These are phyloP conservation scores for Malthinus seriepunctatus DNA, from an alignment of 2,888 invertebrate species.

Conservation along the genomic window DNA sequence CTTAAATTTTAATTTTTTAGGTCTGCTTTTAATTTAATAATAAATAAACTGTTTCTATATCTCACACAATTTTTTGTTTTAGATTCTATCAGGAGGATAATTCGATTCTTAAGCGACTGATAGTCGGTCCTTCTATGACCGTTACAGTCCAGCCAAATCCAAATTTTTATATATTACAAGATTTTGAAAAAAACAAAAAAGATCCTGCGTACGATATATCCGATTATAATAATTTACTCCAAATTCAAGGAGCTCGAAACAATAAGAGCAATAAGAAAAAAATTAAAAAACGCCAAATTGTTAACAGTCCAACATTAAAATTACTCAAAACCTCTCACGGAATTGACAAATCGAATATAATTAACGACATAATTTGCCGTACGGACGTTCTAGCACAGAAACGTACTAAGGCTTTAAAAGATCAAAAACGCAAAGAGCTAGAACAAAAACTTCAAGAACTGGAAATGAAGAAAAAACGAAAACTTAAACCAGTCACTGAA, in stretches of 20 bases:
- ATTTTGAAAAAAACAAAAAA: background rate
- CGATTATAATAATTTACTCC: constrained; percentile 13
- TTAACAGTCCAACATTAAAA: constrained; percentile 6
- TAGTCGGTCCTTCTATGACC: constrained; percentile 25
- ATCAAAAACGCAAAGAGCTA: constrained; percentile 7
- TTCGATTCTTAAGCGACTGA: constrained; percentile 20
- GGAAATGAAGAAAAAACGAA: constrained; percentile 4
- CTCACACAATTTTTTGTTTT: constrained; percentile 24
- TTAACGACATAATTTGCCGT: background rate
- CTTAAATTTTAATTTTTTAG: background rate
- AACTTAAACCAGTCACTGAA: constrained; percentile 1
- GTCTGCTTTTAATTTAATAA: background rate
- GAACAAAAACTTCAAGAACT: background rate
- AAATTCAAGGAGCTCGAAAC: constrained; percentile 1
- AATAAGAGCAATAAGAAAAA: constrained; percentile 6
- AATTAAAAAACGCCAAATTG: background rate
- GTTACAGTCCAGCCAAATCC: constrained; percentile 18
- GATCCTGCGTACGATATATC: constrained; percentile 3
- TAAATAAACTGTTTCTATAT: background rate
- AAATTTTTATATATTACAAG: background rate
- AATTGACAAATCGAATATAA: constrained; percentile 17
- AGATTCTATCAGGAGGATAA: constrained; percentile 18
- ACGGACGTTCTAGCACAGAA: constrained; percentile 4
- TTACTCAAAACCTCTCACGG: constrained; percentile 4
- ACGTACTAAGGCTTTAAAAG: constrained; percentile 2